phyloP scores from a whole-genome alignment of 1,140 invertebrate genomes.

The Drosophila santomea region DNA sequence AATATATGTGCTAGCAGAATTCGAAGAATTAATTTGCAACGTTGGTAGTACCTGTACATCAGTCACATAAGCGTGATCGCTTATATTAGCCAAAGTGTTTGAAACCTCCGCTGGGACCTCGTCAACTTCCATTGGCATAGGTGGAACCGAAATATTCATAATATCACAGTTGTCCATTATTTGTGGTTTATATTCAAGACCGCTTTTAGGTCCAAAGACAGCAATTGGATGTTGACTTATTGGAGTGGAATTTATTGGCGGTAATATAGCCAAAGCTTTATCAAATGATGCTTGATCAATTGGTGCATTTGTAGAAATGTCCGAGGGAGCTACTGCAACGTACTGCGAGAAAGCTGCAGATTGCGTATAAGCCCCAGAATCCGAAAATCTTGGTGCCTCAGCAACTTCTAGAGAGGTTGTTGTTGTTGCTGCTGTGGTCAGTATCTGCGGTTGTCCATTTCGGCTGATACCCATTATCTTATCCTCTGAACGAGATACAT shows the following conservation, averaged over 20 bases:
- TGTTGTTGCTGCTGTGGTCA: too few species aligned
- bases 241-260: conserved; percentile 1
- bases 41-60: conserved; percentile 10
- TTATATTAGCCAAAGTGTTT: neutral
- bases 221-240: neutral
- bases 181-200: neutral
- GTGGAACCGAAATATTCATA: neutral
- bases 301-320: neutral
- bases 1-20: neutral
- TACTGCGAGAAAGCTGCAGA: neutral
- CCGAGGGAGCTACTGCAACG: neutral
- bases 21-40: neutral
- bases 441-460: neutral
- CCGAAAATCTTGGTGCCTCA: neutral
- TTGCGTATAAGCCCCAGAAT: neutral
- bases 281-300: neutral
- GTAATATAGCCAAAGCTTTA: neutral
- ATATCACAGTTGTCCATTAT: neutral
- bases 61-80: neutral
- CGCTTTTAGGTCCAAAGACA: neutral
- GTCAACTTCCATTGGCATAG: neutral
- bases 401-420: neutral
- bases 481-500: neutral
- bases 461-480: neutral
- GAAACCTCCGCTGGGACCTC: neutral